These are phyloP conservation scores for Enteromius paludinosus DNA, from an alignment of 2,797 vertebrate species.

Conservation along the genomic window DNA sequence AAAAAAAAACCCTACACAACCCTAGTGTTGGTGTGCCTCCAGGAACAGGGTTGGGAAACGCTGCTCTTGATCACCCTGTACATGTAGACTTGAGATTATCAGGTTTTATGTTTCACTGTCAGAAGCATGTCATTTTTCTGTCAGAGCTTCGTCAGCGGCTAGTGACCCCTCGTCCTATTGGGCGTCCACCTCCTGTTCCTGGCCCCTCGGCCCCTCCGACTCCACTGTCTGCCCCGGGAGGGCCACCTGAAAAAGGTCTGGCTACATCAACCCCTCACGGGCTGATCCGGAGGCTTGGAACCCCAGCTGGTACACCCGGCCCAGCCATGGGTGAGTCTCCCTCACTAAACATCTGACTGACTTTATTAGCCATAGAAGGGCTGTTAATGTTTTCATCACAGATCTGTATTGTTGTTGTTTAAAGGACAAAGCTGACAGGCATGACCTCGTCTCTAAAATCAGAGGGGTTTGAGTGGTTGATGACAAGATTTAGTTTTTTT, in stretches of 20 bases:
- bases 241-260: constrained; percentile 86
- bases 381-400: background rate
- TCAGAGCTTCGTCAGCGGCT: constrained; percentile 93
- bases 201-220: constrained; percentile 77
- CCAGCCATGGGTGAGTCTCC: constrained; percentile 91
- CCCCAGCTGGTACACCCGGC: constrained; percentile 86
- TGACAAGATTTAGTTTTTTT: background rate
- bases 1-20: no score
- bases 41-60: no score
- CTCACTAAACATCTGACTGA: constrained; percentile 10
- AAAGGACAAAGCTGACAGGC: background rate
- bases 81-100: background rate
- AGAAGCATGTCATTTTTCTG: background rate
- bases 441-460: background rate
- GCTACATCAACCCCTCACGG: constrained; percentile 83
- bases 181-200: constrained; percentile 75
- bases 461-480: background rate
- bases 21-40: no score
- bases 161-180: constrained; percentile 78
- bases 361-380: background rate
- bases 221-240: constrained; percentile 85
- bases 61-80: background rate
- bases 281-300: constrained; percentile 87
- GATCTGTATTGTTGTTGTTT: background rate
- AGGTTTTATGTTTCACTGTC: background rate